Base-by-base conservation (phyloP, 2,888 invertebrate genomes). In the Rosalia funebris region DNA sequence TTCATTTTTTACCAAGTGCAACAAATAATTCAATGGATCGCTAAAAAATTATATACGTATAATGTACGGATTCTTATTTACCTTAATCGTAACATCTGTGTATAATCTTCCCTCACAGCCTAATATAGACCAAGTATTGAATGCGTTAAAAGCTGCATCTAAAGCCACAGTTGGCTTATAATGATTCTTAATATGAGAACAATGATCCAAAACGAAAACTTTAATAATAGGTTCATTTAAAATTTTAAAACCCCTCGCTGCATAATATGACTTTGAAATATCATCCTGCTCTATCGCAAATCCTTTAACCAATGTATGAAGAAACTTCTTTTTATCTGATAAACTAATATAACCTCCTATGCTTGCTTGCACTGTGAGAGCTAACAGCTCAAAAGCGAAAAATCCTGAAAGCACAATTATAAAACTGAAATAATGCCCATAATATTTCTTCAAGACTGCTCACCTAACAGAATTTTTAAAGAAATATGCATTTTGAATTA, bases 191-290 rank as follows among this genome's bases (percentile, higher is more conserved):
- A 81, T 55, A 57, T 74, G 73, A 32, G 71, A 70, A 66, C 81
- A 81, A 80, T 83, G 89, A 84, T 76, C 87, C 64, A 68, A 75
- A 60, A 80, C 84, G 44, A 83, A 77, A 75, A 75, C 85, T 45
- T 69, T 83, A 34, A 84, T 86, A 60, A 90, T 78, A 10, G 85
- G 79, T 67, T 86, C 85, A 70, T 87, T 89, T 1, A 93, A 82
- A 42, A 89, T 81, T 69, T 87, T 88, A 56, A 90, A 85, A 44
- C 94, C 95, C 54, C 89, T 84, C 0, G 90, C 84, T 1, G 91
- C 89, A 83, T 91, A 91, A 77, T 93, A 91, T 20, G 91, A 80
- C 2, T 87, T 82, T 54, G 87, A 82, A 42, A 91, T 75, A 77
- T 93, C 92, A 68, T 85, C 75, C n/a, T 64, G 68, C 44, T 76